Evolutionary conservation across 2,888 invertebrate genomes (phyloP).

Genomic region (Brenthis hecate): DNA sequence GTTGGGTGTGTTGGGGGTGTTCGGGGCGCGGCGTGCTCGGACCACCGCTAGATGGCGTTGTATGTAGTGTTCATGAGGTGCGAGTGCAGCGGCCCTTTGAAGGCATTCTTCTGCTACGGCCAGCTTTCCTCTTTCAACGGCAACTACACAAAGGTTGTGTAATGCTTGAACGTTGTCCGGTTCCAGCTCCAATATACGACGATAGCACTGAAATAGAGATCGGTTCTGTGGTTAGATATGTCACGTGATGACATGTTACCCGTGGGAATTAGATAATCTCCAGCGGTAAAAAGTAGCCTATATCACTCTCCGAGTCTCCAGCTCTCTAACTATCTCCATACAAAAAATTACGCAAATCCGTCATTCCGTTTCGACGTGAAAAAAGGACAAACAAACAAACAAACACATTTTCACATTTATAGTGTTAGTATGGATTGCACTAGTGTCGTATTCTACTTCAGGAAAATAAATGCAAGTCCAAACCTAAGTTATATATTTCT

Average conservation of each 20-base stretch:
- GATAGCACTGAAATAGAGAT: slow-evolving; percentile 88
- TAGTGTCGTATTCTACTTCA: not conserved
- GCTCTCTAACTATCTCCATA: too few species aligned
- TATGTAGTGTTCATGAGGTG: slow-evolving; percentile 96
- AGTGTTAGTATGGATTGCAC: not conserved
- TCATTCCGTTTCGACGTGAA: too few species aligned
- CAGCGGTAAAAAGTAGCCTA: too few species aligned
- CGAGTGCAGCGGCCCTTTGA: slow-evolving; percentile 88
- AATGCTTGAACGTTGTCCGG: slow-evolving; percentile 96
- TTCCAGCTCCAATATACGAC: slow-evolving; percentile 92
- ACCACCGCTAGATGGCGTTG: slow-evolving; percentile 95
- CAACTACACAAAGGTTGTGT: slow-evolving; percentile 98
- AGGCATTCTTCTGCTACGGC: slow-evolving; percentile 93
- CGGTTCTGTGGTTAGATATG: too few species aligned
- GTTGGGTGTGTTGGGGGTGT: slow-evolving; percentile 39
- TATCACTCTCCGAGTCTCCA: too few species aligned
- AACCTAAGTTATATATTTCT: not conserved
- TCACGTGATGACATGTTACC: too few species aligned
- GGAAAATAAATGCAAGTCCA: not conserved
- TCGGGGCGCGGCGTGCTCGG: slow-evolving; percentile 80
- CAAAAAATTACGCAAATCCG: too few species aligned
- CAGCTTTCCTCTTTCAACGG: slow-evolving; percentile 94
- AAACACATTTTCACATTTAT: too few species aligned
- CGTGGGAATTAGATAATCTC: too few species aligned
- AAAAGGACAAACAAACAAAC: too few species aligned